Evolutionary conservation across 2,888 invertebrate genomes (phyloP).

Genomic region (Leptinotarsa peninsularis): DNA sequence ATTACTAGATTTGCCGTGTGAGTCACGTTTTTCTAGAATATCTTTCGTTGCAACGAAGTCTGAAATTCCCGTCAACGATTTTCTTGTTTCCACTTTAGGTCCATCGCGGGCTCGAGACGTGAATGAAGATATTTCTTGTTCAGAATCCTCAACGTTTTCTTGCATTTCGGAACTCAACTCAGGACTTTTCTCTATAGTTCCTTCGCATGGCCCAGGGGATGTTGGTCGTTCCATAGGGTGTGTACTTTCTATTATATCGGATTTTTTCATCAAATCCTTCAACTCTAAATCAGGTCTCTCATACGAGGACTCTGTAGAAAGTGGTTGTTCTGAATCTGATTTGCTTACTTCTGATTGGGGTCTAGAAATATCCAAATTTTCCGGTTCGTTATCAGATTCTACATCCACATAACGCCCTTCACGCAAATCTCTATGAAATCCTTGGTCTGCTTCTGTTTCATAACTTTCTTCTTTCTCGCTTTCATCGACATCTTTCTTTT

Average conservation of each 20-base stretch:
- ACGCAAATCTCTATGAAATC: constrained; percentile 62
- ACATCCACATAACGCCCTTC: constrained; percentile 61
- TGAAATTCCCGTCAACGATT: constrained; percentile 62
- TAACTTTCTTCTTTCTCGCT: constrained; percentile 62
- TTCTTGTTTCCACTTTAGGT: constrained; percentile 55
- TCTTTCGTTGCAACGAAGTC: constrained; percentile 58
- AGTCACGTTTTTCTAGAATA: constrained; percentile 59
- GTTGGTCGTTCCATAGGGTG: constrained; percentile 70
- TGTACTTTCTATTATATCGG: constrained; percentile 59
- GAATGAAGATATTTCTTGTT: constrained; percentile 65
- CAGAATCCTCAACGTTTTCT: constrained; percentile 63
- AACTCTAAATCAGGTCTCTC: constrained; percentile 65
- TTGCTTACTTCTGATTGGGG: constrained; percentile 60
- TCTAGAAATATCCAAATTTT: constrained; percentile 49
- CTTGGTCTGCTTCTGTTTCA: constrained; percentile 67
- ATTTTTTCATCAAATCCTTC: constrained; percentile 60
- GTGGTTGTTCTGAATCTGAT: constrained; percentile 62
- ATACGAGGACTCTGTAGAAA: constrained; percentile 62
- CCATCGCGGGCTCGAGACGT: constrained; percentile 48
- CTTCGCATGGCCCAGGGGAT: constrained; percentile 68
- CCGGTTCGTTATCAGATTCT: constrained; percentile 55
- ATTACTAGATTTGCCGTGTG: constrained; percentile 62
- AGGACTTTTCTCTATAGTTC: constrained; percentile 63
- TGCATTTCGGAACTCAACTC: constrained; percentile 61
- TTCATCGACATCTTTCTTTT: constrained; percentile 67